Evolutionary conservation across 2,888 invertebrate genomes (phyloP), one percentile per base, ranked within the genome.

Genomic region (Chrysolina americana): DNA sequence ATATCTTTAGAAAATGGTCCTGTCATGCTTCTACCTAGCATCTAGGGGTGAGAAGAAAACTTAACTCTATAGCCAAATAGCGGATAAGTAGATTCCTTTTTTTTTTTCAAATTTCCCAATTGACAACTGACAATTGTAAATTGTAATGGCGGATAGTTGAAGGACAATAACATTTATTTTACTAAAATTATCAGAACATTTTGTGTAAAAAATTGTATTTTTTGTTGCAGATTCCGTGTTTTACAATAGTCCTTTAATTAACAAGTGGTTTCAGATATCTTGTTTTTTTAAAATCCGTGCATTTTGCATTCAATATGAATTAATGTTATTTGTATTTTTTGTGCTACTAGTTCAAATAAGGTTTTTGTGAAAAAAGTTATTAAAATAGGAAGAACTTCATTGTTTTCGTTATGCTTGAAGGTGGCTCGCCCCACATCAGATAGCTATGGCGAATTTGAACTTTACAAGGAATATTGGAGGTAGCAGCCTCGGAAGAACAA

Each of bases 381-480:
- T 48, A 73, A 77, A 79, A 71, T 69, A 69, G 73, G 69, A 75
- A 76, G 66, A 66, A 77, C 76, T 76, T 76, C 75, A 71, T 78
- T 76, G 73, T 75, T 81, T 82, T 82, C 85, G 88, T 87, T 86
- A 87, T 88, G 87, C 85, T 84, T 84, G 85, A 82, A 81, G 83
- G 84, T 85, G 83, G 80, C 79, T 80, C 79, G 73, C 78, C 73
- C 76, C 79, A 81, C 78, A 83, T 78, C 79, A 88, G 87, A 87
- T 87, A 94, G 95, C 93, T 93, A 96, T 96, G 95, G 96, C 96
- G 91, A 96, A 95, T 92, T 92, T 96, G 93, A 96, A 96, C 91
- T 95, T 95, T 91, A 95, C 95, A 89, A 93, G 96, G 91, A 96
- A 94, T 91, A 93, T 96, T 91, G 94, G 94, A 89, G 94, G 94